Base-by-base conservation (phyloP, 2,888 invertebrate species). In the Neuroscelio doddi region DNA sequence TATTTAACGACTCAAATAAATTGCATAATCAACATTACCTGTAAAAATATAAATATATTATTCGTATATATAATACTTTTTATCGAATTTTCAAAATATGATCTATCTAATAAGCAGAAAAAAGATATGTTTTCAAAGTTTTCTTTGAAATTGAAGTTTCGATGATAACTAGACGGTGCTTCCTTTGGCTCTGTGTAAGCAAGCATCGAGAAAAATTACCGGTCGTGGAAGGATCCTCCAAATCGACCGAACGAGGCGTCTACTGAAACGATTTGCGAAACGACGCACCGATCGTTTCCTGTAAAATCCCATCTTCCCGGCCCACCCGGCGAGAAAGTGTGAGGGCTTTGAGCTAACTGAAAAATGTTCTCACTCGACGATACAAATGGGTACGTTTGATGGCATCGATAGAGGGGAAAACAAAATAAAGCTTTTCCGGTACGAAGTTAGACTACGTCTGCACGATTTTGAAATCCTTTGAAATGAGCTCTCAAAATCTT, bases 331-430 rank as follows among this genome's bases (percentile, higher is more conserved):
- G 61, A 57, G 63, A 56, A 62, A 68, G 62, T 64, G 65, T 66
- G 68, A 65, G 51, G 70, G 65, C 53, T 49, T 45, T 53, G 68
- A 70, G 68, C 67, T 68, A 64, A 57, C 73, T 78, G 80, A 80
- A 79, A 80, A 80, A 80, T 80, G 80, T 74, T 71, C 59, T 66
- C 75, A 68, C 76, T 78, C 71, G 56, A 69, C 69, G 77, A 80
- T 80, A 80, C 80, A 80, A 80, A 80, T 80, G 76, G 73, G 67
- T 53, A 65, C 69, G 69, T 70, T 75, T 71, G 64, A 59, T 66
- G 62, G 64, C 63, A 67, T 50, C 72, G 72, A 74, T 74, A 59
- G 68, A 71, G 69, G 12, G 65, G 70, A 66, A 72, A 78, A 75
- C 71, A 73, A 75, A 75, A 75, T 74, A 68, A 73, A 71, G 55